These are phyloP conservation scores for Pseudomyrmex concolor DNA, from an alignment of 1,140 invertebrate genomes.

Conservation along the genomic window DNA sequence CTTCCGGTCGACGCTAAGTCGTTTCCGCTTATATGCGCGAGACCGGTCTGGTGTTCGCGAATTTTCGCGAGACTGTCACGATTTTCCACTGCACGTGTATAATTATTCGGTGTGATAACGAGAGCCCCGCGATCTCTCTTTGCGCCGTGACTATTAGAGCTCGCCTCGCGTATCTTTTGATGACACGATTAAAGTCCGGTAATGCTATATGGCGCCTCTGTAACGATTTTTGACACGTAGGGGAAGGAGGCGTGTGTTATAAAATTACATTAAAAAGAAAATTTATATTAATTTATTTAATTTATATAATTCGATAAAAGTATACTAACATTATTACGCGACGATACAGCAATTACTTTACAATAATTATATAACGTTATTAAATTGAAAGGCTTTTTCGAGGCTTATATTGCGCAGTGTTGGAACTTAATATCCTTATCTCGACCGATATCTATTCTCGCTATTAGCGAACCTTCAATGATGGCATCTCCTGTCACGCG, in stretches of 20 bases:
- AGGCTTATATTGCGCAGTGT: no score
- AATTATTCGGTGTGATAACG: slow-evolving; percentile 27
- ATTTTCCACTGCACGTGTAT: slow-evolving; percentile 5
- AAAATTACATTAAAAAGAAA: slow-evolving; percentile 16
- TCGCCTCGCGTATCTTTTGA: neutral
- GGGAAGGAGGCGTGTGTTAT: neutral
- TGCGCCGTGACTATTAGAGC: neutral
- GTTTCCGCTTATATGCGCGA: slow-evolving; percentile 27
- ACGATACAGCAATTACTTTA: no score
- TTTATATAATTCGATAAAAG: neutral
- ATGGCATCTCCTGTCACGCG: slow-evolving; percentile 41
- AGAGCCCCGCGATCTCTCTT: no score
- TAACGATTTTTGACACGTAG: neutral
- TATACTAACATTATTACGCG: no score
- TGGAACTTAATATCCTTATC: neutral
- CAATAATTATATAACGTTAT: neutral
- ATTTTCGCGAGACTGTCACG: slow-evolving; percentile 20
- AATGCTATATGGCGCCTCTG: neutral
- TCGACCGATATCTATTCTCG: neutral
- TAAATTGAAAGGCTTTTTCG: slow-evolving; percentile 3
- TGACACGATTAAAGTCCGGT: neutral
- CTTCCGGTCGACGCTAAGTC: slow-evolving; percentile 14
- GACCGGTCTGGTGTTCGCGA: neutral
- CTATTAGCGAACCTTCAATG: slow-evolving; percentile 12
- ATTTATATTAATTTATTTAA: slow-evolving; percentile 9